These are phyloP conservation scores for Platysteira castanea DNA, from an alignment of 2,113 vertebrate genomes.

Conservation along the genomic window DNA sequence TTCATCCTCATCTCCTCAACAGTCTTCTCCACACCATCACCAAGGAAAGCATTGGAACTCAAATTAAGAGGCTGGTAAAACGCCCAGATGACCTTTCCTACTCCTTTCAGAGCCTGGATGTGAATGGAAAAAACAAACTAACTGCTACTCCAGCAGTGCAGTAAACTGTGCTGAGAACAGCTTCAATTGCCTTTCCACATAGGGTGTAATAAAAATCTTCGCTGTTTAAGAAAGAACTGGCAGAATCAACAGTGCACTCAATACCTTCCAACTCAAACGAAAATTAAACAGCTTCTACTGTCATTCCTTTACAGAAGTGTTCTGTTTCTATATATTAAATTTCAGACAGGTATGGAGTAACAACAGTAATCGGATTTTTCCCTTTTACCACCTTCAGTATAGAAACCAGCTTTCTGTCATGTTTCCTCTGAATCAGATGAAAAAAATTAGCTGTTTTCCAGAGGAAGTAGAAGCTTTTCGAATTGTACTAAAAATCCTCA, in stretches of 20 bases:
- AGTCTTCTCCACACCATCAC: background rate
- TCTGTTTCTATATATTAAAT: background rate
- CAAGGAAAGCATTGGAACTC: background rate
- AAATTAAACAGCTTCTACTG: background rate
- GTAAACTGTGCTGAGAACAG: background rate
- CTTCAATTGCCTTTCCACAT: background rate
- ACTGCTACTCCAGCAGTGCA: background rate
- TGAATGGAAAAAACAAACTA: background rate
- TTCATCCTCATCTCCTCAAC: background rate
- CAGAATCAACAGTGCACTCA: background rate
- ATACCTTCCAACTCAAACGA: background rate
- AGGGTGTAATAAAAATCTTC: background rate
- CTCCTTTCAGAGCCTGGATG: background rate
- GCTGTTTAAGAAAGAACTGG: background rate
- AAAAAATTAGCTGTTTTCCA: background rate
- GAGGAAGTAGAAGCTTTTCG: background rate
- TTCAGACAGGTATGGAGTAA: background rate
- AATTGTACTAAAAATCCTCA: background rate
- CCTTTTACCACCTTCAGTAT: background rate
- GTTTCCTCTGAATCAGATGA: background rate
- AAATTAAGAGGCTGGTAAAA: background rate
- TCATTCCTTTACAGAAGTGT: background rate
- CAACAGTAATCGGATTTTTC: background rate
- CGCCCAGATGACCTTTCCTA: background rate
- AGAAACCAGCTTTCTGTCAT: background rate